Base-by-base conservation (phyloP, 2,797 vertebrate species). In the Rhabdomys pumilio region DNA sequence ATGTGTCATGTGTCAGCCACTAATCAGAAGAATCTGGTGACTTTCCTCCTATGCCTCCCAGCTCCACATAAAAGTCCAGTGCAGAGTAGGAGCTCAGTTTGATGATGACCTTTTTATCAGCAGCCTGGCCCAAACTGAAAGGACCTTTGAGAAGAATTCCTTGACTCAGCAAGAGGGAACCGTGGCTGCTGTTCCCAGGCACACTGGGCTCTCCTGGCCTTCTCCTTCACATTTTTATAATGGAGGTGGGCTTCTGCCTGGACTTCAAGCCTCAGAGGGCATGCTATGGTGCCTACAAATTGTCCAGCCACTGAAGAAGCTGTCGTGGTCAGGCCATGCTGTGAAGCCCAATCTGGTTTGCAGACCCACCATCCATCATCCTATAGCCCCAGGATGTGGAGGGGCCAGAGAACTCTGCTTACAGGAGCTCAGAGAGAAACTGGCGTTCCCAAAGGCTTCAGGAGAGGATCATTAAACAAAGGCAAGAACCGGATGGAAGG, bases 381-480 rank as follows among this genome's bases (percentile, higher is more conserved):
- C 63, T 24, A 10, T 7, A n/a, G 77, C 41, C 65, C 0, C 0
- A 84, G 61, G 41, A 41, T 41, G 83, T 0, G 11, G 50, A 80
- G 50, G 76, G 44, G 38, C 31, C 26, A 14, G 20, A 81, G 50
- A 47, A 80, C 79, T 47, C 53, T 73, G 26, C 17, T 20, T 53
- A 31, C 86, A 82, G 67, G 8, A 59, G 57, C 55, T 90, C 59
- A 3, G n/a, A 76, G 76, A 80, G 86, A 91, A 55, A 15, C 83
- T 24, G 91, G 44, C 92, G 79, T 88, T 57, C 67, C 72, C 61
- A 44, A 34, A 81, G 83, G 88, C 92, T 90, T 94, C 81, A 17
- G 57, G 93, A 79, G 63, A 96, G 85, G 92, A 97, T 86, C 82
- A 65, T 91, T 44, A 63, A 79, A 96, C 90, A 94, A 93, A 96